Conservation (phyloP, 2,113 vertebrate species). For the Bos javanicus region DNA sequence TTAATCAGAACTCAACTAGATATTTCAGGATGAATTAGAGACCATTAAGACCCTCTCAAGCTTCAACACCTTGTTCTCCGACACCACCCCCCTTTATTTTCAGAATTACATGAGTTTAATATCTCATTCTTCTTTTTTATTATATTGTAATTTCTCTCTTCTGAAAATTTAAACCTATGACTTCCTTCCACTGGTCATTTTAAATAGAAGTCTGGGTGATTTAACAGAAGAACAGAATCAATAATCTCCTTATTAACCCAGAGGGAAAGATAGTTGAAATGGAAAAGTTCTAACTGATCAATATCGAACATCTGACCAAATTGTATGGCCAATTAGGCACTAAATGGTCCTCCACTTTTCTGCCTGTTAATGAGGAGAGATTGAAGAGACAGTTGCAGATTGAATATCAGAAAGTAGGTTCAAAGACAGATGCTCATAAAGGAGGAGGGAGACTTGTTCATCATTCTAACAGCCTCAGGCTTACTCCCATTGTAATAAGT, state of each 20-base stretch:
- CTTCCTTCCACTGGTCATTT: slow-evolving; percentile 1
- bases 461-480: background rate
- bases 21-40: slow-evolving; percentile 48
- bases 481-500: background rate
- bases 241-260: slow-evolving; percentile 31
- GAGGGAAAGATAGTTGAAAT: background rate
- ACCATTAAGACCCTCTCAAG: slow-evolving; percentile 10
- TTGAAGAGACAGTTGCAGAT: background rate
- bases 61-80: background rate
- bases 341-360: background rate
- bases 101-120: background rate
- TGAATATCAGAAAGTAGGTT: background rate
- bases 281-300: background rate
- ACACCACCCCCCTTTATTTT: accelerated
- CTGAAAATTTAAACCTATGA: slow-evolving; percentile 14
- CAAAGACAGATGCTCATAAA: background rate
- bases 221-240: slow-evolving; percentile 17
- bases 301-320: background rate
- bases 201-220: slow-evolving; percentile 1
- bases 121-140: slow-evolving; percentile 19
- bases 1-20: slow-evolving; percentile 40
- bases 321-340: background rate
- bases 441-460: background rate
- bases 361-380: background rate
- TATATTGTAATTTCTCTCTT: slow-evolving; percentile 29